Base-by-base conservation (phyloP, 2,888 invertebrate genomes). In the Athalia cordata region DNA sequence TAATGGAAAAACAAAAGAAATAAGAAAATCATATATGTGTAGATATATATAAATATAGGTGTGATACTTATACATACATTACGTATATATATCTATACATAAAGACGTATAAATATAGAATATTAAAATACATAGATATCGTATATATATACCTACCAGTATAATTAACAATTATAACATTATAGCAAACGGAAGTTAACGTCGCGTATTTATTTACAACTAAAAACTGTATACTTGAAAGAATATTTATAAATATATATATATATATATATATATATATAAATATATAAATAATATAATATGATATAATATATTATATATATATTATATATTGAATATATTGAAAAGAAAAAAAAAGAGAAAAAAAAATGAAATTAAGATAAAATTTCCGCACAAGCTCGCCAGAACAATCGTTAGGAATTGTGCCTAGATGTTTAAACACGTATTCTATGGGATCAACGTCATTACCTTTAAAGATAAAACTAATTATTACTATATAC, bases 371-470 rank as follows among this genome's bases (percentile, higher is more conserved):
- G 15, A 72, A 57, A 79, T 47, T 78, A 15, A 47, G 75, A 49
- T 11, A 65, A 76, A 65, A 72, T 82, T 84, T 82, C 83, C 84
- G 85, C 87, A 87, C 86, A 87, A 85, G 82, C 83, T 86, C 85
- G 84, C 85, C 84, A 83, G 85, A 86, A 87, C 86, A 88, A 88
- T 88, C 87, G 83, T 87, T 87, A 87, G 85, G 85, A 88, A 87
- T 87, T 85, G 88, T 88, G 88, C 88, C 88, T 88, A 86, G 85
- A 87, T 88, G 84, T 88, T 85, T 86, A 87, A 85, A 83, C 80
- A 83, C 81, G 84, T 87, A 87, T 87, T 88, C 83, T 85, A 87
- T 87, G 88, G 88, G 88, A 88, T 87, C 88, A 88, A 88, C 84
- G 85, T 87, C 84, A 84, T 84, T 86, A 86, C 82, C 83, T 87